Evolutionary conservation across 2,888 invertebrate genomes (phyloP).

Genomic region (Pilophorus perplexus): DNA sequence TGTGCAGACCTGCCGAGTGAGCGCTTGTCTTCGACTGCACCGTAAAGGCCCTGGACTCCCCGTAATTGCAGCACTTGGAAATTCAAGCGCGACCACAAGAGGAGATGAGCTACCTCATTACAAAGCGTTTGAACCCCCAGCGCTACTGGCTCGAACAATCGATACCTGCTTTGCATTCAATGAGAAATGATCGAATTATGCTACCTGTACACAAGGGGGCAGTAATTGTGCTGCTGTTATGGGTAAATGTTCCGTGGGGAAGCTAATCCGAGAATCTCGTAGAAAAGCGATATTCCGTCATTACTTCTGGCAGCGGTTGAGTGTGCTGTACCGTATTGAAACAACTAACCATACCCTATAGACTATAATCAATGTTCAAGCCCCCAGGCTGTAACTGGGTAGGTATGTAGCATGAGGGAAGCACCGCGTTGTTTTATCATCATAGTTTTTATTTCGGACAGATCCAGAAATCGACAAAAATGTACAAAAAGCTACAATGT

Average conservation of each 20-base stretch:
- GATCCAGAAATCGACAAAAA: no score
- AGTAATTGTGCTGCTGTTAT: constrained; percentile 13
- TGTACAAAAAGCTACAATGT: no score
- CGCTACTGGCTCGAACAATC: constrained; percentile 24
- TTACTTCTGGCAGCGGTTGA: no score
- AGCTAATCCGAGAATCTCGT: not conserved
- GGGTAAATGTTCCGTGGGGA: constrained; percentile 18
- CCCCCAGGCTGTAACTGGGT: no score
- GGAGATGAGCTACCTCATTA: constrained; percentile 31
- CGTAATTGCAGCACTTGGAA: constrained; percentile 24
- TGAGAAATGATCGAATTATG: constrained; percentile 28
- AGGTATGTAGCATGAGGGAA: no score
- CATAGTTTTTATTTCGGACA: no score
- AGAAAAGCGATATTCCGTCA: no score
- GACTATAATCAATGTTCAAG: no score
- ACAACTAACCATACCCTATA: no score
- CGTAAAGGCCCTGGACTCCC: constrained; percentile 15
- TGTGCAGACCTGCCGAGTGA: not conserved
- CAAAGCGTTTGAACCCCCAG: constrained; percentile 12
- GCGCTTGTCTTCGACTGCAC: constrained; percentile 7
- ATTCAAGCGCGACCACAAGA: constrained; percentile 1
- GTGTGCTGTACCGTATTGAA: no score
- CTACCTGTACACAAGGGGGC: constrained; percentile 17
- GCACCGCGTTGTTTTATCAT: no score
- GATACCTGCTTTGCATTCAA: constrained; percentile 30